A percentile compares a stretch with the other conserved stretches of the same genome.
phyloP scores from a whole-genome alignment of 2,888 invertebrate species.

The Microctonus brassicae region DNA sequence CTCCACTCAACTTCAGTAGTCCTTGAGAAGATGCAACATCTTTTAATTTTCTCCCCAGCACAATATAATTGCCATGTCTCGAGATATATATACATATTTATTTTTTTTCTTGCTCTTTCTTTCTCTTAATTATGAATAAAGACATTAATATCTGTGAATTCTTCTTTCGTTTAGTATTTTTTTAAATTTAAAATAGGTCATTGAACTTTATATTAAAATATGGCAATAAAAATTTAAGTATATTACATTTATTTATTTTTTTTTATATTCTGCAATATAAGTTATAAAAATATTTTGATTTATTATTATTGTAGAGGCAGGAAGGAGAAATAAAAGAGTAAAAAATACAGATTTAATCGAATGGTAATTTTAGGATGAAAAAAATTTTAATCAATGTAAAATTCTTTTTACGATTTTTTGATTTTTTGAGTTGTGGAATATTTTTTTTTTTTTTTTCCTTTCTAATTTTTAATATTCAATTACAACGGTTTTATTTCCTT shows the following conservation, averaged over 20 bases:
- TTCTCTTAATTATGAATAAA: neutral
- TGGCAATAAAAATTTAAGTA: neutral
- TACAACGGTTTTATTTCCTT: neutral
- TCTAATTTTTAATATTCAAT: neutral
- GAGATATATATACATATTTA: neutral
- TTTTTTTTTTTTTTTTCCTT: neutral
- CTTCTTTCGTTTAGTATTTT: neutral
- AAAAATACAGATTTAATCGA: neutral
- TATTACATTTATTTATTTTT: too few relatives aligned
- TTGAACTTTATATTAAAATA: neutral
- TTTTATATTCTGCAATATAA: neutral
- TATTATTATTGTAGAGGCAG: neutral
- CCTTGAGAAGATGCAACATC: constrained; percentile 6
- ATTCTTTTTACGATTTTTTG: neutral
- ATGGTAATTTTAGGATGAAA: neutral
- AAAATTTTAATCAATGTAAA: neutral
- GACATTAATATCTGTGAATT: neutral
- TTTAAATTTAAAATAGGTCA: neutral
- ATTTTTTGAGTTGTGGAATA: too few relatives aligned
- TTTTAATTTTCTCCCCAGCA: constrained; percentile 1
- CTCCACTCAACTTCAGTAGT: constrained; percentile 11
- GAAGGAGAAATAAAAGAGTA: neutral
- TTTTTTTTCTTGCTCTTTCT: neutral
- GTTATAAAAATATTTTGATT: too few relatives aligned
- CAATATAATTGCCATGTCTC: constrained; percentile 12